Evolutionary conservation across 2,797 vertebrate genomes (phyloP), one percentile per base, ranked within the genome.

Genomic region (Muscicapa comitata): DNA sequence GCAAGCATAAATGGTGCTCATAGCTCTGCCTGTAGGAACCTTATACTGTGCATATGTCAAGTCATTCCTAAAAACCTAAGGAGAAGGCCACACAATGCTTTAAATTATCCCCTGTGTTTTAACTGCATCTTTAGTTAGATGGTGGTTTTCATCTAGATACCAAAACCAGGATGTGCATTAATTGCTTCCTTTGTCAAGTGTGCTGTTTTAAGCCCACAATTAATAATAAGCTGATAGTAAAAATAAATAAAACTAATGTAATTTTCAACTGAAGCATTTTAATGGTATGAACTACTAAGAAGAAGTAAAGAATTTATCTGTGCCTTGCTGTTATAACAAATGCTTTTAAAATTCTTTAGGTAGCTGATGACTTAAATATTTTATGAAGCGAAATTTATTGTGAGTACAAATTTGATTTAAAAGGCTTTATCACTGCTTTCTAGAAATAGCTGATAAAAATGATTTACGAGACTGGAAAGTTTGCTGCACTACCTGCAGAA

Each of bases 41-140:
- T 62, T 35, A 26, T 3, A 9, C 21, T 35, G 2, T 6, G 0
- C 6, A 0, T 33, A 1, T 26, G 18, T 21, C 17, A 10, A 10
- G 14, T 55, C 3, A 3, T 59, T 54, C 9, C 1, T 50, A 53
- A 72, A 76, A 17, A 23, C 10, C 26, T 76, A 4, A 31, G 4
- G 51, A 58, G n/a, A 21, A n/a, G 33, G 45, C 40, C 12, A 16
- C 1, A 2, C 18, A 28, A 35, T 1, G 1, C 8, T 20, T 29
- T 61, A 40, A 35, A 12, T 38, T 23, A 11, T 50, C 31, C 16
- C 15, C 26, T 35, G 3, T 15, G 28, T 35, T 42, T 79, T 66
- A 51, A 23, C 40, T 73, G 19, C 51, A 11, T 58, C 59, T 73
- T 33, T 40, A 17, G 10, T 70, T 81, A 35, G 1, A 4, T 54